Base-by-base conservation (phyloP, 2,888 invertebrate species). In the Apamea sordens region DNA sequence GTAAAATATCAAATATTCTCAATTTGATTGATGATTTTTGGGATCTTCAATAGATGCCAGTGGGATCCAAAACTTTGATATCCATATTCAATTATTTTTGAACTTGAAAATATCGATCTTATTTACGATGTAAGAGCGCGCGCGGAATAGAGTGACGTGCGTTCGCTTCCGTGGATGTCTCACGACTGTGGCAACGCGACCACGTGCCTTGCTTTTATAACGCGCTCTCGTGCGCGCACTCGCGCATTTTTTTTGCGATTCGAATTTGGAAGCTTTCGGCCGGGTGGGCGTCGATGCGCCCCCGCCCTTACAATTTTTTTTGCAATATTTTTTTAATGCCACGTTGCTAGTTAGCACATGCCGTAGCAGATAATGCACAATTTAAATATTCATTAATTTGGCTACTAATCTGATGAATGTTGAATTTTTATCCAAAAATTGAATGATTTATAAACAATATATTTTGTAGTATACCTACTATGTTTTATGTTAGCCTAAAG, bases 231-330 rank as follows among this genome's bases (percentile, higher is more conserved):
- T 86, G 93, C 91, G 93, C 91, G 93, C 94, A 93, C 92, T 95
- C 94, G 95, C 95, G 94, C 93, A 95, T 96, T 95, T 96, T 96
- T 96, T 97, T 95, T 93, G 96, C 95, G 93, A 94, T 95, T 95
- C 92, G 94, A 96, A 95, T 96, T 96, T 96, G 95, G 96, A 95
- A 96, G 96, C 96, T 96, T 96, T 96, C 96, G 96, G 96, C 95
- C 93, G 95, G 94, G 95, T 95, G 95, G 94, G 94, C 93, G 93
- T 92, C 90, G 88, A 93, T 91, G 92, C 93, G 94, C 95, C 95
- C 95, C 95, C 94, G 95, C 96, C 96, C 96, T 95, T 92, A 93
- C 83, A 81, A 84, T 89, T 91, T 92, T 91, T 90, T 92, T 92
- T 91, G 89, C 85, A 83, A 69, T 85, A 85, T 89, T 89, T 89